phyloP scores from a whole-genome alignment of 2,113 vertebrate species.

The Plecotus auritus region DNA sequence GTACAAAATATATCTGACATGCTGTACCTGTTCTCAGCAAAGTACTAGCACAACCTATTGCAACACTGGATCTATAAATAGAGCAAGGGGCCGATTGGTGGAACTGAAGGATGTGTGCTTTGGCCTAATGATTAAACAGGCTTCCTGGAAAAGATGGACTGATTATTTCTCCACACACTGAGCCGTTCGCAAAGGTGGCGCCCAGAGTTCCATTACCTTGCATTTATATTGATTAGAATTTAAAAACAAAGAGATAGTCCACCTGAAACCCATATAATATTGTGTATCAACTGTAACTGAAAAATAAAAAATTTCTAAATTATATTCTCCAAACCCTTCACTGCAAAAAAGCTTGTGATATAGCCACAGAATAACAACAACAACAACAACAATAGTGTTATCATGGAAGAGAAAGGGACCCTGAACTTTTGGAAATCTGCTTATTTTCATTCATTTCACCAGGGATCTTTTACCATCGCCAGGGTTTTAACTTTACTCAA shows the following conservation, averaged over 20 bases:
- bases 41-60: neutral
- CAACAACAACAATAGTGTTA: neutral
- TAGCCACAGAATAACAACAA: neutral
- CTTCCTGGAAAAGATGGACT: neutral
- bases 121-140: neutral
- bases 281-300: neutral
- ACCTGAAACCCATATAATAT: neutral
- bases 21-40: neutral
- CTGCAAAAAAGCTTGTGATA: neutral
- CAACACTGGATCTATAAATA: neutral
- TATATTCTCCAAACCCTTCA: neutral
- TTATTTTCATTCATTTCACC: neutral
- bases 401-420: neutral
- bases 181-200: neutral
- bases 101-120: neutral
- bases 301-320: neutral
- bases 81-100: neutral
- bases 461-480: neutral
- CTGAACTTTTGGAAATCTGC: neutral
- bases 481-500: neutral
- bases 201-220: neutral
- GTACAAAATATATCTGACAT: neutral
- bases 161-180: neutral
- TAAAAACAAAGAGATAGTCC: neutral
- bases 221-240: neutral